Percentiles rank a stretch among this genome's conserved stretches.
These are phyloP conservation scores for Spodoptera frugiperda DNA, from an alignment of 1,140 invertebrate genomes.

Conservation along the genomic window DNA sequence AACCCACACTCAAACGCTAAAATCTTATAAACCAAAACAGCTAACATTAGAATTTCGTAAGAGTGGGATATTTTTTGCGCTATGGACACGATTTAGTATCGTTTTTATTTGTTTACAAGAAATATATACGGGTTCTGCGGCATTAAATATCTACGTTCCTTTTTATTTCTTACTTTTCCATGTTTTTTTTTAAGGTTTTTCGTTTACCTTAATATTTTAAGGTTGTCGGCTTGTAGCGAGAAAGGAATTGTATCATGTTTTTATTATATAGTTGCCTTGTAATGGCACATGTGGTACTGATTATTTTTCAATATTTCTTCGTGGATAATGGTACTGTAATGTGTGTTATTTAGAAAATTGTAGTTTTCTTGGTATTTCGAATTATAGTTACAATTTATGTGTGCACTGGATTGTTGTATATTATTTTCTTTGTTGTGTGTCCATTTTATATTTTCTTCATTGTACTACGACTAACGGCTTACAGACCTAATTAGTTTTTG, in stretches of 20 bases:
- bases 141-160: conserved; percentile 38
- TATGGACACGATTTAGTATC: conserved; percentile 56
- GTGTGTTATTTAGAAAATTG: too few relatives aligned
- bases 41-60: conserved; percentile 37
- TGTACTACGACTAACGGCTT: too few relatives aligned
- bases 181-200: conserved; percentile 31
- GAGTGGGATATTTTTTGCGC: conserved; percentile 53
- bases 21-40: conserved; percentile 3
- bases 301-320: background rate
- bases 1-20: background rate
- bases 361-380: too few relatives aligned
- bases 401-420: too few relatives aligned
- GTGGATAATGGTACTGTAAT: background rate
- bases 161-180: conserved; percentile 26
- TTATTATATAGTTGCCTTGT: conserved; percentile 5
- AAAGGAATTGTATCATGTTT: conserved; percentile 1
- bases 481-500: too few relatives aligned
- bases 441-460: too few relatives aligned
- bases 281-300: background rate
- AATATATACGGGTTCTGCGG: conserved; percentile 52
- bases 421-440: too few relatives aligned
- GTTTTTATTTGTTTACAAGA: conserved; percentile 60
- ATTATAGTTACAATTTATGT: too few relatives aligned
- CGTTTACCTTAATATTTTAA: conserved; percentile 38
- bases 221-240: background rate